phyloP scores from a whole-genome alignment of 2,113 vertebrate species.

The Mus spicilegus region DNA sequence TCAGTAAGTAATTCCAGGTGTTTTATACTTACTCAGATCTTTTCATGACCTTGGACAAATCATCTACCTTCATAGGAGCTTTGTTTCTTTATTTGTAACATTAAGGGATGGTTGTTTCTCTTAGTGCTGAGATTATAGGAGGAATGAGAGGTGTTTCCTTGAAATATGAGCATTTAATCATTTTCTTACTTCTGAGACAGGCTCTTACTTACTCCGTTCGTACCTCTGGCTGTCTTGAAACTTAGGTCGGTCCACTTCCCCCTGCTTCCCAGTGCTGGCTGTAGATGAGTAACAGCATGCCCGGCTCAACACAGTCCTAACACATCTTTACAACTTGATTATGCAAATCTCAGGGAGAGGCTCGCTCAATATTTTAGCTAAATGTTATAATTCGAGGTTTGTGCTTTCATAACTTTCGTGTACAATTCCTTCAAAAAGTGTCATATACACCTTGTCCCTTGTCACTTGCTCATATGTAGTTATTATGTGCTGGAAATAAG shows the following conservation, averaged over 20 bases:
- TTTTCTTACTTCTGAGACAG: not conserved
- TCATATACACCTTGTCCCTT: constrained; percentile 33
- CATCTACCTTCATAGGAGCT: constrained; percentile 51
- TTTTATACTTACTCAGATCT: constrained; percentile 61
- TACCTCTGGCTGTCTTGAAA: not conserved
- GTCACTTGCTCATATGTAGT: constrained; percentile 55
- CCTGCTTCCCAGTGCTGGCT: not conserved
- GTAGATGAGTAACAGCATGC: not conserved
- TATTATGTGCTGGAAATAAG: constrained; percentile 55
- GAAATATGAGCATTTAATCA: constrained; percentile 11
- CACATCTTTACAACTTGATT: constrained; percentile 13
- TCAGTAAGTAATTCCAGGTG: constrained; percentile 56
- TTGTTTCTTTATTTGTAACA: constrained; percentile 65
- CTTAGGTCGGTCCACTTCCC: not conserved
- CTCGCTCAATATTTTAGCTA: constrained; percentile 51
- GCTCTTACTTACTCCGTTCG: not conserved
- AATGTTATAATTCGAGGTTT: constrained; percentile 15
- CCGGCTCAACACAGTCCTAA: not conserved
- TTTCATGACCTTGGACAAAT: constrained; percentile 54
- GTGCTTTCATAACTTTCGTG: constrained; percentile 38
- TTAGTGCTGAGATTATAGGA: constrained; percentile 38
- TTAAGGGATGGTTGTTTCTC: constrained; percentile 15
- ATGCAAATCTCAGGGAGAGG: constrained; percentile 7
- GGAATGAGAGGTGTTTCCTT: constrained; percentile 32
- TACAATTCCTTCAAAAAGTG: constrained; percentile 53